phyloP scores from a whole-genome alignment of 2,888 invertebrate species.

The Stomorhina lunata region DNA sequence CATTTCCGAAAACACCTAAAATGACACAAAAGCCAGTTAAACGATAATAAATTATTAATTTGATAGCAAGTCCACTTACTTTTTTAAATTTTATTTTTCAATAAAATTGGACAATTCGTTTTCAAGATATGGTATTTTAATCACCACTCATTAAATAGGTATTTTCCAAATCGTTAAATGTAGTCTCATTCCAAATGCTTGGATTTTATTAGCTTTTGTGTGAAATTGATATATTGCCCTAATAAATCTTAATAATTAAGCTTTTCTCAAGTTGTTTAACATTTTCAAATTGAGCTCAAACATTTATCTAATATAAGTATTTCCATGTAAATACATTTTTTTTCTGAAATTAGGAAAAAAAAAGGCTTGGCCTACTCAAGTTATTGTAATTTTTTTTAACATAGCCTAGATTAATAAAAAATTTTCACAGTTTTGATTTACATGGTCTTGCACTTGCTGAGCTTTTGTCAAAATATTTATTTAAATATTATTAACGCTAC shows the following conservation, averaged over 20 bases:
- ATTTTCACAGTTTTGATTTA: slow-evolving; percentile 9
- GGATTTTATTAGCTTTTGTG: background rate
- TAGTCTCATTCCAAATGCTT: too few relatives aligned
- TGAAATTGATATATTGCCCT: slow-evolving; percentile 29
- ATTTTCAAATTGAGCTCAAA: too few relatives aligned
- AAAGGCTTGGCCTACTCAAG: background rate
- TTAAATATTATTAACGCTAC: slow-evolving; percentile 20
- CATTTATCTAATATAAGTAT: background rate
- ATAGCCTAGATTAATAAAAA: background rate
- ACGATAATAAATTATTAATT: too few relatives aligned
- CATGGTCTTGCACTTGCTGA: slow-evolving; percentile 24
- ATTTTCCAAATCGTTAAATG: too few relatives aligned
- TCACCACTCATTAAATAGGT: too few relatives aligned
- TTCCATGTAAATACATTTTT: too few relatives aligned
- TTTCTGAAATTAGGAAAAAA: background rate
- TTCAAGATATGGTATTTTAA: too few relatives aligned
- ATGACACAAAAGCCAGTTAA: too few relatives aligned
- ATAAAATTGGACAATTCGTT: too few relatives aligned
- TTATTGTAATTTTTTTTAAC: background rate
- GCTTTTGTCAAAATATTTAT: slow-evolving; percentile 61
- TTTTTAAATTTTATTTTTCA: too few relatives aligned
- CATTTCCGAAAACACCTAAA: too few relatives aligned
- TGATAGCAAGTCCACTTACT: too few relatives aligned
- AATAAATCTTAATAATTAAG: slow-evolving; percentile 20
- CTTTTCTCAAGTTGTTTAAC: background rate